Base-by-base conservation (phyloP, 2,113 vertebrate species). In the Mobula hypostoma region DNA sequence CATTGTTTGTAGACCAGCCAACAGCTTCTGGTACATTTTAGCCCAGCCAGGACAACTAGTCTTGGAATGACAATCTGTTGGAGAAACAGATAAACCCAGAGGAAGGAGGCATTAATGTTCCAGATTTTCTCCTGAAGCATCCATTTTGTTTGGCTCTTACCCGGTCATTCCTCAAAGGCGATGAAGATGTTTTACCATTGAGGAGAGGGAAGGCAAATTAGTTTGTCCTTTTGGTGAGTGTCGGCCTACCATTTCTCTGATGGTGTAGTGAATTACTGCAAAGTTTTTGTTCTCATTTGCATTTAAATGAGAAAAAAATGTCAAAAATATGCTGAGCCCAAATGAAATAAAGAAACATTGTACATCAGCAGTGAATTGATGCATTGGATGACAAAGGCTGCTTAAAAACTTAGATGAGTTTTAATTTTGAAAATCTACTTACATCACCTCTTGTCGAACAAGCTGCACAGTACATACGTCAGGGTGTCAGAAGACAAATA, bases 361-460 rank as follows among this genome's bases (percentile, higher is more conserved):
- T 0, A 32, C 29, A 58, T 68, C 85, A 90, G 85, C 85, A 36
- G 14, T 66, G 85, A 32, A 8, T 66, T 90, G 85, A 90, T 90
- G 85, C 61, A 17, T 88, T 17, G 29, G 61, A 58, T 66, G 85
- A 32, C n/a, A 32, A 58, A 11, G 29, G 15, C 14, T 1, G 17
- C 61, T 90, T 68, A 66, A 68, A 90, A 90, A 90, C 29, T 68
- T 61, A 90, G 66, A 90, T 36, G 61, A 17, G 85, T 90, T 90
- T 90, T 90, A 90, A 90, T 90, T 90, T 90, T 32, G 85, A 90
- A 90, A 90, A 90, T 68, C 85, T 90, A 90, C 85, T 90, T 90
- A 90, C 85, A 90, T 32, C 1, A 29, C 61, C 32, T 17, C 85
- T 90, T 88, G 85, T 63, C 29, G 61, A 61, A 32, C 85, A 68